Conservation (phyloP, 2,113 vertebrate species). For the Rattus norvegicus region DNA sequence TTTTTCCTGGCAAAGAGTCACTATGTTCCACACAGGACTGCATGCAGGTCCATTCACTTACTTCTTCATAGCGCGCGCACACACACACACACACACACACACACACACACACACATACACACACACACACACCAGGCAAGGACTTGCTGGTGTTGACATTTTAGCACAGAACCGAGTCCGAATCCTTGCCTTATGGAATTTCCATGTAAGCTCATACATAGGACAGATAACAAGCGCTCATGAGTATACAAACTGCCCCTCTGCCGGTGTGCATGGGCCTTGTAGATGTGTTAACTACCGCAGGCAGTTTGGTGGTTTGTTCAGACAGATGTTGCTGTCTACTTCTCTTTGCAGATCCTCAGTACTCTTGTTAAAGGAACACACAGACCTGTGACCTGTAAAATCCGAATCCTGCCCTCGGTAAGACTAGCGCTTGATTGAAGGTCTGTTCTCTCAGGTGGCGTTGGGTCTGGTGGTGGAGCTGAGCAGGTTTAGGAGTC, state of each 20-base stretch:
- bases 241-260: neutral
- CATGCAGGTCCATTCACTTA: neutral
- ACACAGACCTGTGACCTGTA: conserved; percentile 95
- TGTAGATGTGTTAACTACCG: neutral
- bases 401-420: conserved; percentile 95
- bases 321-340: neutral
- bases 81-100: no score
- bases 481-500: conserved; percentile 2
- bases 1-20: neutral
- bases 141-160: neutral
- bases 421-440: conserved; percentile 85
- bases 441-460: conserved; percentile 27
- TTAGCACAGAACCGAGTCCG: neutral
- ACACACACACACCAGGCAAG: neutral
- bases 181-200: neutral
- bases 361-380: conserved; percentile 92
- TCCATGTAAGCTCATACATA: neutral
- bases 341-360: conserved; percentile 89
- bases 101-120: no score
- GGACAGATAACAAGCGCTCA: neutral
- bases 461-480: neutral
- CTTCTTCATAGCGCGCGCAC: neutral
- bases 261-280: neutral
- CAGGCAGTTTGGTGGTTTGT: neutral
- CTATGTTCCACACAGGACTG: neutral